Percentiles rank a stretch among this genome's conserved stretches.
Conservation (phyloP, 2,888 invertebrate genomes). For the Polyommatus icarus region DNA sequence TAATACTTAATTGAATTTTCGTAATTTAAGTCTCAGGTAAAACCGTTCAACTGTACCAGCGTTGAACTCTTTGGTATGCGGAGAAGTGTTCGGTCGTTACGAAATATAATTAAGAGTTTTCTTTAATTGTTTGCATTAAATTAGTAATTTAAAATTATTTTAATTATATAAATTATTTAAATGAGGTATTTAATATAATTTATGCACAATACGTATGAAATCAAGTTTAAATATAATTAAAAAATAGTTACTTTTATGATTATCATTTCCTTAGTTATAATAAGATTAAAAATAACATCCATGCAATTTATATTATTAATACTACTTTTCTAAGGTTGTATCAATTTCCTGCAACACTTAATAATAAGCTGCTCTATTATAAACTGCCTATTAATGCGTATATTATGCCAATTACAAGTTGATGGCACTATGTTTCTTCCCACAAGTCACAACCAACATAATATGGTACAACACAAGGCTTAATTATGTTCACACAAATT, state of each 20-base stretch:
- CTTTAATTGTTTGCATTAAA: not conserved
- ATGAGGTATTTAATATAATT: no score
- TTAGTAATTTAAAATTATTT: not conserved
- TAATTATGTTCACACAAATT: no score
- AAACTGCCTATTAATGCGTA: not conserved
- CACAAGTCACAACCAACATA: no score
- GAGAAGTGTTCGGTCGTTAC: not conserved
- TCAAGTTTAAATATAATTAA: no score
- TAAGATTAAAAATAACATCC: no score
- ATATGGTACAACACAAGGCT: no score
- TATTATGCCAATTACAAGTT: no score
- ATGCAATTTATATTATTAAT: not conserved
- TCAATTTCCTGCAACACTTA: not conserved
- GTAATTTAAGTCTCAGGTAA: not conserved
- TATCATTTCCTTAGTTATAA: no score
- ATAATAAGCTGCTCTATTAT: not conserved
- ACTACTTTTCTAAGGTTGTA: not conserved
- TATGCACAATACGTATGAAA: no score
- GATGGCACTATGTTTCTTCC: no score
- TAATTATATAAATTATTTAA: not conserved
- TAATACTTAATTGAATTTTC: no score
- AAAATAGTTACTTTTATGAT: no score
- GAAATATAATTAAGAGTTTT: not conserved
- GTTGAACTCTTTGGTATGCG: constrained; percentile 1
- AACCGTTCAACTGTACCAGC: not conserved